A percentile compares a stretch with the other conserved stretches of the same genome.
phyloP scores from a whole-genome alignment of 2,797 vertebrate genomes.

The Leuciscus waleckii region DNA sequence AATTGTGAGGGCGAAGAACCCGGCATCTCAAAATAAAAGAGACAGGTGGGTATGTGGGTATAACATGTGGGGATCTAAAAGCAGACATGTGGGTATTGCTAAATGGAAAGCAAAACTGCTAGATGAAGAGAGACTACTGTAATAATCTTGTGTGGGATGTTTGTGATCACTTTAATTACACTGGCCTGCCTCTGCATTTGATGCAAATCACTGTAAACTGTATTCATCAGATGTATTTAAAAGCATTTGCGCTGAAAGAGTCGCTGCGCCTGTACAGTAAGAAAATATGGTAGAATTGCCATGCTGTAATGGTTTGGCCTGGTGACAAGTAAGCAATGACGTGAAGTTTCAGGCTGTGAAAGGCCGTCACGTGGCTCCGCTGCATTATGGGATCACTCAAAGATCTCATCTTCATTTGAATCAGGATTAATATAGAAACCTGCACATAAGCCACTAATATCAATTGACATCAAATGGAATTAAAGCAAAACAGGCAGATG shows the following conservation, averaged over 20 bases:
- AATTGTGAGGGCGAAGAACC: slow-evolving; percentile 37
- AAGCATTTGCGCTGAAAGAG: slow-evolving; percentile 37
- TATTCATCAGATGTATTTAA: slow-evolving; percentile 42
- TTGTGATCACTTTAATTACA: slow-evolving; percentile 39
- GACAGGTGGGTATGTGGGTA: slow-evolving; percentile 24
- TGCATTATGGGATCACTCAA: slow-evolving; percentile 50
- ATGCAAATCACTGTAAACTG: slow-evolving; percentile 38
- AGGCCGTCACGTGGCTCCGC: slow-evolving; percentile 26
- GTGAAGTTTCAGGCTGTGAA: slow-evolving; percentile 52
- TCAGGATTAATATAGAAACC: slow-evolving; percentile 61
- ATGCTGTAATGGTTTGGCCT: slow-evolving; percentile 38
- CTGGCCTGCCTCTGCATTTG: slow-evolving; percentile 38
- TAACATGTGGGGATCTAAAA: background rate
- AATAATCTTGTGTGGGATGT: slow-evolving; percentile 17
- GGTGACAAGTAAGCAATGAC: slow-evolving; percentile 36
- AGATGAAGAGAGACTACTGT: slow-evolving; percentile 22
- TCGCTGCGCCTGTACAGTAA: background rate
- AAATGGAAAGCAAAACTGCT: slow-evolving; percentile 30
- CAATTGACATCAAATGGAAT: slow-evolving; percentile 59
- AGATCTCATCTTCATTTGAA: slow-evolving; percentile 47
- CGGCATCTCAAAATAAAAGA: slow-evolving; percentile 33
- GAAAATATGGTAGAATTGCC: slow-evolving; percentile 38
- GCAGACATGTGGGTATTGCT: slow-evolving; percentile 41
- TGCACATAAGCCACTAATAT: slow-evolving; percentile 61
- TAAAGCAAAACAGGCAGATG: slow-evolving; percentile 47